Evolutionary conservation across 2,113 vertebrate genomes (phyloP), one percentile per base, ranked within the genome.

Genomic region (Nipponia nippon): DNA sequence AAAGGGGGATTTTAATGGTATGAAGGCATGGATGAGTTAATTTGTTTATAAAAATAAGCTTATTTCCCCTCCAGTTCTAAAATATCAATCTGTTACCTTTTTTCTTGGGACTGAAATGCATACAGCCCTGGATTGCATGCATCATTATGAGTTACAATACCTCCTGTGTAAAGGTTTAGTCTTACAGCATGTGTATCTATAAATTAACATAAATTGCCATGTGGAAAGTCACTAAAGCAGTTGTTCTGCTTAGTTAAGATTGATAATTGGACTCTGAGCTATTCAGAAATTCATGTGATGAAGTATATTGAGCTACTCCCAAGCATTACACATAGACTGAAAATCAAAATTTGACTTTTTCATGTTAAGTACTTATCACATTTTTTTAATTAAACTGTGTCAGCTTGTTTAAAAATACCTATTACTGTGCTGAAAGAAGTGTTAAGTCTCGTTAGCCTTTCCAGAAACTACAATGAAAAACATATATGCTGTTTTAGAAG

Each of bases 181-280:
- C 82, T 77, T 93, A 83, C 30, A 49, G 58, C 23, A 76, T 61
- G 44, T 77, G 21, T 80, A 80, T 69, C 75, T 90, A 86, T 88
- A 96, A 94, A 95, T 95, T 95, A 96, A 86, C 90, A 93, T 86
- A 92, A 95, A 88, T 70, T 95, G 62, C 55, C 71, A 80, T 76
- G 76, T 85, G 83, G 88, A 90, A 95, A 95, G 49, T 94, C 77
- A 94, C 81, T 70, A 94, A 89, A 93, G 53, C 62, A 83, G 75
- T 95, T 95, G 88, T 88, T 95, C 88, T 92, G 71, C 95, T 95
- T 93, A 90, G 91, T 92, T 90, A 95, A 90, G 89, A 83, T 49
- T 88, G 83, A 96, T 93, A 95, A 96, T 95, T 96, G 79, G 49
- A 86, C 88, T 88, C 83, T 50, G 34, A 90, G 66, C 85, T 95